These are phyloP conservation scores for Smithornis capensis DNA, from an alignment of 2,113 vertebrate species.

Conservation along the genomic window DNA sequence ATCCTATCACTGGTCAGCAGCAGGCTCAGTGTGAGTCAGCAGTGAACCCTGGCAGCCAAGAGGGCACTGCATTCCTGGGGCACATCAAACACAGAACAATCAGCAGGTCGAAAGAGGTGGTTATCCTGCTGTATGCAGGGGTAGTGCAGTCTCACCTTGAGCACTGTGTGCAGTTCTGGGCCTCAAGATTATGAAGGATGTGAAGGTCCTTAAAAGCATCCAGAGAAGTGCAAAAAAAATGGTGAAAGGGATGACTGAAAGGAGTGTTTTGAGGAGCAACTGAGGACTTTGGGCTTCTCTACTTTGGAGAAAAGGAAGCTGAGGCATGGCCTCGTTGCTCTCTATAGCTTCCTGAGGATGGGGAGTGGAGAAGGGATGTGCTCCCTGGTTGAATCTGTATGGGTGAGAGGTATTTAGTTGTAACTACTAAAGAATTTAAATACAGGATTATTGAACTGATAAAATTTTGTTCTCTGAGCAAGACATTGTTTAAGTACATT, in stretches of 20 bases:
- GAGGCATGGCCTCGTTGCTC: neutral
- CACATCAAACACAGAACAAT: neutral
- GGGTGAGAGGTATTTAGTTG: neutral
- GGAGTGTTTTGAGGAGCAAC: fast-evolving
- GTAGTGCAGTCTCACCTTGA: neutral
- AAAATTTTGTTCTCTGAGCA: neutral
- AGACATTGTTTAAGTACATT: neutral
- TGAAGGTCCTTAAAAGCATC: neutral
- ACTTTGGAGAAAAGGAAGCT: neutral
- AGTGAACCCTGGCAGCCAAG: neutral
- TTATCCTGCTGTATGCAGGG: neutral
- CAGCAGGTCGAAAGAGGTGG: neutral
- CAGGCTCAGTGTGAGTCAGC: neutral
- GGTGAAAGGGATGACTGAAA: neutral
- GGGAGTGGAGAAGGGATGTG: neutral
- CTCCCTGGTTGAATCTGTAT: neutral
- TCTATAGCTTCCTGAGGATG: neutral
- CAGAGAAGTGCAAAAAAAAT: neutral
- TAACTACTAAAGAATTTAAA: neutral
- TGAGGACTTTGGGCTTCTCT: neutral
- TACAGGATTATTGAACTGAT: neutral
- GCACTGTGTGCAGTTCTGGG: neutral
- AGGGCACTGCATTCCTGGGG: neutral
- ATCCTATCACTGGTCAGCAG: neutral
- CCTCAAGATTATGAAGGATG: neutral